Evolutionary conservation across 2,888 invertebrate species (phyloP).

Genomic region (Limenitis camilla): DNA sequence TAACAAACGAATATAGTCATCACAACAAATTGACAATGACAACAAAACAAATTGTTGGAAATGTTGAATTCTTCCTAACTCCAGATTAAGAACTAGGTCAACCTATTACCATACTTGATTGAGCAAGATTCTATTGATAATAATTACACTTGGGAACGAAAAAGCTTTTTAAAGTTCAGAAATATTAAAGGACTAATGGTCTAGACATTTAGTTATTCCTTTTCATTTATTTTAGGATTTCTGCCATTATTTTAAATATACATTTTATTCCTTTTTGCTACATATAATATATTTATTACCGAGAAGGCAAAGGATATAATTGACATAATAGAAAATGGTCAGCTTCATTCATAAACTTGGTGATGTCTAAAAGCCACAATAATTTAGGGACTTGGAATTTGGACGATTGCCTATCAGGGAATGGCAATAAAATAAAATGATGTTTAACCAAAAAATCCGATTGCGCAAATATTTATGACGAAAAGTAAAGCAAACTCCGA

Average conservation of each 20-base stretch:
- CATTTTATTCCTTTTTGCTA: too few species aligned
- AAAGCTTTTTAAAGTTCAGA: background rate
- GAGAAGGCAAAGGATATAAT: too few species aligned
- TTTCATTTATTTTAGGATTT: too few species aligned
- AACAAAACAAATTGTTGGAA: background rate
- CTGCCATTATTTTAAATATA: too few species aligned
- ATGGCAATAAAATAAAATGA: too few species aligned
- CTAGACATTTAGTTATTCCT: conserved; percentile 1
- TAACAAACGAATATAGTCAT: too few species aligned
- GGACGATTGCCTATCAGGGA: too few species aligned
- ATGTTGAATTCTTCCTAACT: background rate
- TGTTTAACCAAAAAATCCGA: background rate
- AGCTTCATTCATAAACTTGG: too few species aligned
- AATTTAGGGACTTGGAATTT: too few species aligned
- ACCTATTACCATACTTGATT: conserved; percentile 7
- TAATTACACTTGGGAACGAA: background rate
- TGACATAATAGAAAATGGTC: too few species aligned
- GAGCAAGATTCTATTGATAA: conserved; percentile 8
- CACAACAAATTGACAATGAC: background rate
- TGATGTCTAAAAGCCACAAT: too few species aligned
- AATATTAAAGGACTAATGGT: background rate
- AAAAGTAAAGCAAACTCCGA: background rate
- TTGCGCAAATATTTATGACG: conserved; percentile 1
- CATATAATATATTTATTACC: too few species aligned
- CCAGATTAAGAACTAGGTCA: conserved; percentile 5